Evolutionary conservation across 2,888 invertebrate genomes (phyloP), one percentile per base, ranked within the genome.

Genomic region (Dryomyza anilis): DNA sequence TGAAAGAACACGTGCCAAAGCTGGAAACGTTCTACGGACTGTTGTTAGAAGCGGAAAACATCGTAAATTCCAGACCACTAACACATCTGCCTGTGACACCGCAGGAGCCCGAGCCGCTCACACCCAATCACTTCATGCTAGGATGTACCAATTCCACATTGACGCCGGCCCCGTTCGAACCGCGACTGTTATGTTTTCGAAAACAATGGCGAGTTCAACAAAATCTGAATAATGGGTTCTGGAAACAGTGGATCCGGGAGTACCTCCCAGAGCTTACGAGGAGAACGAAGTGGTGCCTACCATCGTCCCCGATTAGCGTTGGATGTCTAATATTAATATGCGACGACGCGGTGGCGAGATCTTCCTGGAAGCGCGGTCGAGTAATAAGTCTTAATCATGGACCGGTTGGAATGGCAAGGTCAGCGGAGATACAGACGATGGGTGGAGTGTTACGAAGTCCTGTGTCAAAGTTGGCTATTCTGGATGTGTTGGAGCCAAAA

Each of bases 41-140:
- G 8, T 27, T 69, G 1, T 66, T 68, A 8, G 69, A 68, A 55
- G 68, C 67, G 2, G 68, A 69, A 36, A 62, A 57, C 21, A 66
- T 68, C n/a, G 65, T 68, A 2, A 70, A 69, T 46, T 59, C 63
- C 3, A 62, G 67, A 3, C 68, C 69, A 1, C 56, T 68, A 5
- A 70, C 67, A 2, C 45, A n/a, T n/a, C n/a, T n/a, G n/a, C n/a
- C n/a, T n/a, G n/a, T n/a, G n/a, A n/a, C n/a, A n/a, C n/a, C n/a
- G n/a, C n/a, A n/a, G n/a, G 36, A 36, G 14, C 36, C 36, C 12
- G 6, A 36, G 6, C 36, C 36, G n/a, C 36, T 36, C 2, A 36
- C 36, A 12, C 10, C 56, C 25, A 36, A 23, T 53, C 21, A 59
- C 12, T 21, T 14, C 12, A 29, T 59, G 19, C 19, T 27, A 27